A percentile compares a stretch with the other conserved stretches of the same genome.
Conservation (phyloP, 1,140 invertebrate species). For the Drosophila murphyi region DNA sequence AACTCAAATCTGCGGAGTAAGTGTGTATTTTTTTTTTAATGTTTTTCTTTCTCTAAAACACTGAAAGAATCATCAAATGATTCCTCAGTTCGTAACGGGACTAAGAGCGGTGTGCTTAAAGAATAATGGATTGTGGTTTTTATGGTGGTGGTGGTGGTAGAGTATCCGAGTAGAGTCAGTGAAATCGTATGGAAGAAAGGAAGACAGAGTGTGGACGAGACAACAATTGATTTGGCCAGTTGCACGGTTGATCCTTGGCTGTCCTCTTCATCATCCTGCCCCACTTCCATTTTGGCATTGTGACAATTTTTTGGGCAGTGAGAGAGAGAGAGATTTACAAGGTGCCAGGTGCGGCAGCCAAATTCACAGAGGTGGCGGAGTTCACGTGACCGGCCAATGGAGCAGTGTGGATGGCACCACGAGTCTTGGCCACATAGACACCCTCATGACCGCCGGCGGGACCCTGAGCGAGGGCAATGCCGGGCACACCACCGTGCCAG, state of each 20-base stretch:
- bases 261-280: conserved; percentile 19
- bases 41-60: too few species aligned
- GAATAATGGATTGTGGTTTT: conserved; percentile 52
- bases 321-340: conserved; percentile 50
- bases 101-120: conserved; percentile 79
- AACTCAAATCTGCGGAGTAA: conserved; percentile 54
- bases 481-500: conserved; percentile 70
- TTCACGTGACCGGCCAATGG: conserved; percentile 85
- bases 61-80: conserved; percentile 18
- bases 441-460: conserved; percentile 75
- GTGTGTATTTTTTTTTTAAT: conserved; percentile 37
- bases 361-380: conserved; percentile 84
- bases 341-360: conserved; percentile 85
- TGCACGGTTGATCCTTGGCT: conserved; percentile 16
- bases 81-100: conserved; percentile 63
- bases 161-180: conserved; percentile 64
- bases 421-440: conserved; percentile 86
- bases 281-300: conserved; percentile 65
- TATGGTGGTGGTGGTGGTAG: conserved; percentile 44
- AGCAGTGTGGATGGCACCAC: conserved; percentile 85
- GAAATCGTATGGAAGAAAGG: conserved; percentile 56
- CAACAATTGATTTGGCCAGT: conserved; percentile 27
- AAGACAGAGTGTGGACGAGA: conserved; percentile 35
- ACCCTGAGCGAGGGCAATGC: conserved; percentile 78
- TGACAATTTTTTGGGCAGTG: conserved; percentile 7